Conservation (phyloP, 1,140 invertebrate species). For the Yoshiicerus persimilis region DNA sequence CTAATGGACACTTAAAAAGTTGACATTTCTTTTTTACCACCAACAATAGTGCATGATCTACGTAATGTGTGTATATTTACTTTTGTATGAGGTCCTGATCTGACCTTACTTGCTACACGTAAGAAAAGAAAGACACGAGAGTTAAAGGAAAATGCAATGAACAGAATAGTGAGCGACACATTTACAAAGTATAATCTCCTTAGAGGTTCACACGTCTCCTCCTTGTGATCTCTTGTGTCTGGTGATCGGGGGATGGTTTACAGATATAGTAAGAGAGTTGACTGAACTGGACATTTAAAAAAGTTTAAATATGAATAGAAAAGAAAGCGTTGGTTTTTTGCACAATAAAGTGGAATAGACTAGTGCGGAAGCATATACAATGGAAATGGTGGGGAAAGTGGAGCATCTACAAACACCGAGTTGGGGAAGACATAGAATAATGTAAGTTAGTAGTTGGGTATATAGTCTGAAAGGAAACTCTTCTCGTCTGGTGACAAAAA, state of each 20-base stretch:
- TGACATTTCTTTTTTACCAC: neutral
- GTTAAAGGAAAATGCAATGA: neutral
- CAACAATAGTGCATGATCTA: too few species aligned
- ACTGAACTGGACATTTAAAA: neutral
- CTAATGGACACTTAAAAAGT: too few species aligned
- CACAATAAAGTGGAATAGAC: neutral
- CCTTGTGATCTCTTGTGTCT: neutral
- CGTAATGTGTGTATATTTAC: neutral
- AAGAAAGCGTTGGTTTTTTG: neutral
- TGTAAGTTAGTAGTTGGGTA: neutral
- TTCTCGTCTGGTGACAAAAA: neutral
- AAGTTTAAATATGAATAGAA: neutral
- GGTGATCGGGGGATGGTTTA: neutral
- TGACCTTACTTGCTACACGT: neutral
- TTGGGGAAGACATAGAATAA: neutral
- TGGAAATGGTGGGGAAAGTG: neutral
- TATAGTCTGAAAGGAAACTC: neutral
- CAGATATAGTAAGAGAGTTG: neutral
- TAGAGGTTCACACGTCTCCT: neutral
- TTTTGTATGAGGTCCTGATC: neutral
- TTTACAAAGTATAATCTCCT: neutral
- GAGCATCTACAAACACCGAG: too few species aligned
- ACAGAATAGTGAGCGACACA: neutral
- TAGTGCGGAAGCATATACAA: neutral
- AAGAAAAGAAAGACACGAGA: neutral